phyloP scores from a whole-genome alignment of 2,113 vertebrate species.

The Thinocorus orbignyianus region DNA sequence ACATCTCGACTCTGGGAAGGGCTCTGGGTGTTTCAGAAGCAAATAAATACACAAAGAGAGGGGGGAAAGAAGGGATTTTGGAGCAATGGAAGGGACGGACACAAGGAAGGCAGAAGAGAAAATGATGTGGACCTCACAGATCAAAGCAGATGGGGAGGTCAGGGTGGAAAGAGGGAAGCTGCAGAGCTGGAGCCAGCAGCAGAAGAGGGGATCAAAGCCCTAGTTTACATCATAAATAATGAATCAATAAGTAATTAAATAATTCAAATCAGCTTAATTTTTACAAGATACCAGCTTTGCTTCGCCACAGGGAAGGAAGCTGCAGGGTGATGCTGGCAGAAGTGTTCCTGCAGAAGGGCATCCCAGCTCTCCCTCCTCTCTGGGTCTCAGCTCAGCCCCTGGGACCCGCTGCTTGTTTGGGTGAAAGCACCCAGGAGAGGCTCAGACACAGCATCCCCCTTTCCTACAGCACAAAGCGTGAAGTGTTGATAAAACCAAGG shows the following conservation, averaged over 20 bases:
- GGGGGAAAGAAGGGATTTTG: no score
- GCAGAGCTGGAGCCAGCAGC: not conserved
- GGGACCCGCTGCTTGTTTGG: not conserved
- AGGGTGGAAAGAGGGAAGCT: not conserved
- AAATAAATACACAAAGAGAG: not conserved
- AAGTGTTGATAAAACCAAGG: not conserved
- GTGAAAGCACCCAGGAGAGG: not conserved
- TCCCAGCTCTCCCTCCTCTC: not conserved
- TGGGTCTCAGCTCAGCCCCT: not conserved
- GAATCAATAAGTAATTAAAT: not conserved
- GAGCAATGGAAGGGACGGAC: not conserved
- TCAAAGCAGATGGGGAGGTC: not conserved
- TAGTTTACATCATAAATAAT: not conserved
- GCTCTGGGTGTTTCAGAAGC: not conserved
- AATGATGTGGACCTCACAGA: rapidly evolving
- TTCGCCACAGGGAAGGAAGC: not conserved
- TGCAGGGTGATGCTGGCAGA: not conserved
- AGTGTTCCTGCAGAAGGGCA: not conserved
- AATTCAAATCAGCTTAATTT: not conserved
- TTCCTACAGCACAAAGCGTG: not conserved
- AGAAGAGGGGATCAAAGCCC: not conserved
- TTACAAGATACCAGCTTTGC: not conserved
- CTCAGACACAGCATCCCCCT: not conserved
- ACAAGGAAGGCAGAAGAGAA: not conserved
- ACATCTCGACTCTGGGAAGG: not conserved